A percentile compares a stretch with the other conserved stretches of the same genome.
These are phyloP conservation scores for Apostichopus californicus DNA, from an alignment of 35 echinoderm and acorn worm species.

Conservation along the genomic window DNA sequence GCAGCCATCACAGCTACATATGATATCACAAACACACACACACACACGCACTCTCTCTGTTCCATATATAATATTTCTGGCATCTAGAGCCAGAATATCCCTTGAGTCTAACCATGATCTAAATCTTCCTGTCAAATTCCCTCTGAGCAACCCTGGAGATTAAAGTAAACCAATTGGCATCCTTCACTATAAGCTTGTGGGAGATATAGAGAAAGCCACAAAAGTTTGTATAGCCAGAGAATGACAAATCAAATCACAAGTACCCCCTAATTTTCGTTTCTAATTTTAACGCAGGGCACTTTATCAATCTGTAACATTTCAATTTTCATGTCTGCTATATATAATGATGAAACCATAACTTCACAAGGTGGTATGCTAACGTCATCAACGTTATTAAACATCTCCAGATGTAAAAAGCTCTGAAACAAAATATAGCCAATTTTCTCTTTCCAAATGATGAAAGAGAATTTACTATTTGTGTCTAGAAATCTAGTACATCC, in stretches of 20 bases:
- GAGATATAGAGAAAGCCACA: not conserved
- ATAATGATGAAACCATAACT: too few relatives aligned
- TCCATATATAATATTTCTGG: slow-evolving; percentile 19
- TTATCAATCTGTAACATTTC: slow-evolving; percentile 1
- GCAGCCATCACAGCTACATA: too few relatives aligned
- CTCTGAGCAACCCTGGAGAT: slow-evolving; percentile 3
- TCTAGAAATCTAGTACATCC: too few relatives aligned
- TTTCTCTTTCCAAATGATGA: too few relatives aligned
- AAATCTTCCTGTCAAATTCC: slow-evolving; percentile 28
- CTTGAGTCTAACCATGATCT: not conserved
- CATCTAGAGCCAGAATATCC: slow-evolving; percentile 8
- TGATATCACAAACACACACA: too few relatives aligned
- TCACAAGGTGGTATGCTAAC: too few relatives aligned
- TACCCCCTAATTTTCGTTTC: not conserved
- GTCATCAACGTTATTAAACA: too few relatives aligned
- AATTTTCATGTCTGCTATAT: not conserved
- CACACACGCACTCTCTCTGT: too few relatives aligned
- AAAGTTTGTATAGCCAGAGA: not conserved
- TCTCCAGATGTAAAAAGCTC: too few relatives aligned
- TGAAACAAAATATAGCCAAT: too few relatives aligned
- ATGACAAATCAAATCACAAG: not conserved
- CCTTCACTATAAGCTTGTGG: not conserved
- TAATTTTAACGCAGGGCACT: not conserved
- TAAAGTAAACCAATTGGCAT: not conserved
- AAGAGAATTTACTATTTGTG: too few relatives aligned